Conservation (phyloP, 2,113 vertebrate genomes). For the Seriola aureovittata region DNA sequence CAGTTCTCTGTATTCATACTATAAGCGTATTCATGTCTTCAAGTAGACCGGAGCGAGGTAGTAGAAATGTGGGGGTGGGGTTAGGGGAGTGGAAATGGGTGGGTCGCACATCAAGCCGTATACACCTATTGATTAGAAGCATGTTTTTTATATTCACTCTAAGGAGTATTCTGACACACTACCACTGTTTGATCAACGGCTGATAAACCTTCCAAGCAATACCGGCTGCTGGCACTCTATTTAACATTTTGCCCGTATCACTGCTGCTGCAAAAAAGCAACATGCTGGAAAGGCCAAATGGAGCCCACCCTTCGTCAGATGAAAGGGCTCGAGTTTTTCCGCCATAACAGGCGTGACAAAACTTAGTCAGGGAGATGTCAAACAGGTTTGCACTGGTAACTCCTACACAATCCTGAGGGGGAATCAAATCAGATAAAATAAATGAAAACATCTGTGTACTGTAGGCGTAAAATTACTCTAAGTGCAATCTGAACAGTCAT, state of each 20-base stretch:
- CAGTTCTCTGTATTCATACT: slow-evolving; percentile 9
- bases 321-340: background rate
- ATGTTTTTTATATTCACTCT: background rate
- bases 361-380: background rate
- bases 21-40: slow-evolving; percentile 9
- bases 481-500: background rate
- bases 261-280: background rate
- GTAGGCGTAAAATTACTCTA: background rate
- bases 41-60: background rate
- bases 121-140: background rate
- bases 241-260: background rate
- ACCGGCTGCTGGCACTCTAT: background rate
- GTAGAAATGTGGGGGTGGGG: background rate
- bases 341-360: background rate
- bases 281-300: background rate
- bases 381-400: background rate
- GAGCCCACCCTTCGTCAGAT: background rate
- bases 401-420: background rate
- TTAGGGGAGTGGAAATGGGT: background rate
- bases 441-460: background rate
- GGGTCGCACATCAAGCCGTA: background rate
- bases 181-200: slow-evolving; percentile 3
- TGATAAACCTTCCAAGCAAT: slow-evolving; percentile 15
- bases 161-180: background rate
- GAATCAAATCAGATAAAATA: background rate